Evolutionary conservation across 2,797 vertebrate species (phyloP), one percentile per base, ranked within the genome.

Genomic region (Pseudotriccus pelzelni): DNA sequence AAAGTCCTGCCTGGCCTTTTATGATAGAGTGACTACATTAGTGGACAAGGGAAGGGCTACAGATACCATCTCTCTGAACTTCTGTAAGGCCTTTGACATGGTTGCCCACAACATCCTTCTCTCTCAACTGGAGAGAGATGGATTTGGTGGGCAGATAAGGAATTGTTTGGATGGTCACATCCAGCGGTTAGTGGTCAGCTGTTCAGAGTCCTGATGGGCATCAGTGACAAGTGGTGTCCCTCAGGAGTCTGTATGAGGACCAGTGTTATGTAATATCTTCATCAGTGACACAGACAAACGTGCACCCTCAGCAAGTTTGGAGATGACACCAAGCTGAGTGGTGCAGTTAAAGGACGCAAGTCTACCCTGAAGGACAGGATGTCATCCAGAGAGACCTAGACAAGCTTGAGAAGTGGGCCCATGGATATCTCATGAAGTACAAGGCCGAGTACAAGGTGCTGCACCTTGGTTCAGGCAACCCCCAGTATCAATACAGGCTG

Each of bases 241-340:
- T 21, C 20, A 30, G 50, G 21, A 10, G 37, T 34, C n/a, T 2
- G 0, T 32, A 8, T 0, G 22, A 22, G n/a, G 14, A 23, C 12
- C 6, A 58, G 12, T 8, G 14, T 16, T 64, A 64, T n/a, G 58
- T 52, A 16, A 5, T 46, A 32, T 7, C 18, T 64, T 70, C 39
- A 66, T 41, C 64, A 59, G 36, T 16, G 22, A 46, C 43, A 64
- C 2, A 10, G 12, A 64, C 10, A 7, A 70, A 52, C 37, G 44
- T 27, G 24, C 15, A 30, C 12, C 10, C 24, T 32, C 37, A 70
- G n/a, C 17, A 58, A 37, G 4, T 39, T 12, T 50, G 43, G 7
- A 50, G 62, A 46, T 32, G 56, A 39, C 79, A 58, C 37, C n/a
- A 19, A 25, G 28, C 24, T 1, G 0, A 56, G 14, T 25, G 21